Base-by-base conservation (phyloP, 2,113 vertebrate genomes). In the Scatophagus argus region DNA sequence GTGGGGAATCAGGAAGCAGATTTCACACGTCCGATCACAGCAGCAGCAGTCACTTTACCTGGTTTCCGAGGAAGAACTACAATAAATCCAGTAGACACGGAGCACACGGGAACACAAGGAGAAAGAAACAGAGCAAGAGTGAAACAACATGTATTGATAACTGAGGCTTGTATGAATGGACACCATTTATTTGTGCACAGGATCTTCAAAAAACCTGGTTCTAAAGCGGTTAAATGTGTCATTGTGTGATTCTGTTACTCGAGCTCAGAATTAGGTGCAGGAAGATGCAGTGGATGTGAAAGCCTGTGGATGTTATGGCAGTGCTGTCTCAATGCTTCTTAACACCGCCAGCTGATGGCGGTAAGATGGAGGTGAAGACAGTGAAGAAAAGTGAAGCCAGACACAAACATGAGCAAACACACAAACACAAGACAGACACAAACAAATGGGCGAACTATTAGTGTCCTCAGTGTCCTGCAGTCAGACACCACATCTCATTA, bases 1-100 rank as follows among this genome's bases (percentile, higher is more conserved):
- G 62, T 27, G 84, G 71, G n/a, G 21, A 59, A 63, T 14, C 21
- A 41, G 67, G 78, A 65, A 90, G 89, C 93, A 89, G 91, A 75
- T 92, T 93, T 87, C 93, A 90, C 79, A 38, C 74, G 13, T 81
- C 81, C 66, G n/a, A 29, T 69, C 80, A 69, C 81, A 71, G 70
- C 87, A 85, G 80, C 81, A 10, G 78, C 85, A 76, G 94, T 92
- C 93, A 97, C 97, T 95, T 96, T 99, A 99, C 98, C 98, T 99
- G 98, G 93, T 99, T 99, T 95, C 98, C 98, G 96, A 99, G 98
- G 98, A 99, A 99, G 97, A 99, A 99, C 98, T 99, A 98, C 67
- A 95, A 94, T 82, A 93, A 92, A 92, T 95, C 94, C 93, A 51
- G 92, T 6, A 79, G 89, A 94, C 89, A 81, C 65, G 96, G 91